Evolutionary conservation across 2,113 vertebrate species (phyloP), one percentile per base, ranked within the genome.

Genomic region (Symphodus melops): DNA sequence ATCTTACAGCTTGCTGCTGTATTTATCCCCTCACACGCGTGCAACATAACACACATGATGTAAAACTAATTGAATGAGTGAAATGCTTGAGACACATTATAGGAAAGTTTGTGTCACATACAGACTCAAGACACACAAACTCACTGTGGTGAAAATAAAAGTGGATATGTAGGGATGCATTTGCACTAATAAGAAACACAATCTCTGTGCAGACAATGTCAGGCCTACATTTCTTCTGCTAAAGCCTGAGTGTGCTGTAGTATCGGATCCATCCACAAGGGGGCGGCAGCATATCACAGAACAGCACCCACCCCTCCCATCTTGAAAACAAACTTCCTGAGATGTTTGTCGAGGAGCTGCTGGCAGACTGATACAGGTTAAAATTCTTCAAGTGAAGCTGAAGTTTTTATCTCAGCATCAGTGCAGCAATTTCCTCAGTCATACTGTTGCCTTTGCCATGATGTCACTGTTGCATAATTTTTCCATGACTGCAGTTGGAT

Each of bases 241-340:
- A 2, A 23, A 23, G 7, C 14, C 14, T 52, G 5, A 42, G 5
- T 8, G 16, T 59, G n/a, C 12, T 74, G 82, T 58, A 68, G 59
- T 77, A 73, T 46, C 33, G 14, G 0, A 23, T 41, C 8, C 77
- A 59, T 58, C 86, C 93, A 90, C 86, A 81, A 0, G 67, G 74
- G 66, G 87, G 89, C 63, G 66, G 70, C 65, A 84, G 25, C 48
- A 36, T 3, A 33, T 55, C 23, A 63, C 25, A 25, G 13, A n/a
- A 41, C 21, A 20, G 23, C 12, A 55, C 19, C 10, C 13, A 16
- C 2, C 13, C 10, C 8, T 12, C 2, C 9, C 14, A 1, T 3
- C 9, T 20, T 67, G 9, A 42, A 23, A 56, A 7, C 3, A 16
- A 13, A 19, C 12, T 20, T 54, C 13, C 52, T 19, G 25, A 72